phyloP scores from a whole-genome alignment of 2,888 invertebrate genomes.

The Mythimna lalbum region DNA sequence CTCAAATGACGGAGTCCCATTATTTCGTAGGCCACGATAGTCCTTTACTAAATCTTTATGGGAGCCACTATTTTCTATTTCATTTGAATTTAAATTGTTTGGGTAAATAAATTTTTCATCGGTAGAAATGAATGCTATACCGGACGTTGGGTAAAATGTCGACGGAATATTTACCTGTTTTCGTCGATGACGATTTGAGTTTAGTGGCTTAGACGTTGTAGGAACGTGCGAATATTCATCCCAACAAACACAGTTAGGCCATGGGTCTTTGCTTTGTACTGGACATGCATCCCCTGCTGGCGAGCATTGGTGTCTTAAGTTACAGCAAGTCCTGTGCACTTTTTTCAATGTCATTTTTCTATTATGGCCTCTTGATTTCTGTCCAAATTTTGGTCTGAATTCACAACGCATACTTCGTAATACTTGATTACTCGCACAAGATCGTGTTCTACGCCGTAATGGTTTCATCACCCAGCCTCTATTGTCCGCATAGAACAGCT shows the following conservation, averaged over 20 bases:
- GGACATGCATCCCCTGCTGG: slow-evolving; percentile 20
- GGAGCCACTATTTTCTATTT: background rate
- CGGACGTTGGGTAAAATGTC: slow-evolving; percentile 13
- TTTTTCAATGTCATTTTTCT: background rate
- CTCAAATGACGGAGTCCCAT: slow-evolving; percentile 16
- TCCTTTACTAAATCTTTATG: slow-evolving; percentile 4
- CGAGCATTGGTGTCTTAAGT: background rate
- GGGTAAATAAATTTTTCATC: slow-evolving; percentile 9
- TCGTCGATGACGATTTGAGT: background rate
- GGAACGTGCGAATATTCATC: background rate
- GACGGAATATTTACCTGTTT: slow-evolving; percentile 49
- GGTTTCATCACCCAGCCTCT: slow-evolving; percentile 77
- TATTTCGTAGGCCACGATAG: slow-evolving; percentile 12
- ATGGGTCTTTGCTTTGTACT: background rate
- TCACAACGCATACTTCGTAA: slow-evolving; percentile 48
- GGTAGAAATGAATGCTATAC: background rate
- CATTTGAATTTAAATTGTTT: slow-evolving; percentile 1
- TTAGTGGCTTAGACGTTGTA: slow-evolving; percentile 3
- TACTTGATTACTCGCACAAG: slow-evolving; percentile 24
- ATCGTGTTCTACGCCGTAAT: slow-evolving; percentile 29
- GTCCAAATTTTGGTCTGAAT: slow-evolving; percentile 14
- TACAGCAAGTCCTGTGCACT: background rate
- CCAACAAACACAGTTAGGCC: background rate
- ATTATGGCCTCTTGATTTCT: background rate
- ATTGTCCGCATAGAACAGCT: slow-evolving; percentile 63